phyloP scores from a whole-genome alignment of 2,888 invertebrate species.

The Morpho deidamia region DNA sequence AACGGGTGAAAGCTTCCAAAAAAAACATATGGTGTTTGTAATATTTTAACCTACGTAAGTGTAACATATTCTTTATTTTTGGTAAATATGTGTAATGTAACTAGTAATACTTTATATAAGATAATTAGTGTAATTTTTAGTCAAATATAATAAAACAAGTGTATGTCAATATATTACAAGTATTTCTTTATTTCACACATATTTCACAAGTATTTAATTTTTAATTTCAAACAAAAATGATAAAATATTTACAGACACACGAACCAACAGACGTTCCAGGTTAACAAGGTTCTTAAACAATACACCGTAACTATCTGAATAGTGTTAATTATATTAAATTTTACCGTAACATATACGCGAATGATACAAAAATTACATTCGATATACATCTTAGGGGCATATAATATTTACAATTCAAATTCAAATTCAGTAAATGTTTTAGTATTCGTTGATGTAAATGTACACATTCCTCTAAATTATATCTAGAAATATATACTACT shows the following conservation, averaged over 20 bases:
- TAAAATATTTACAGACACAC: conserved; percentile 72
- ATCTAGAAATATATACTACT: conserved; percentile 5
- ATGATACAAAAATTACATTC: conserved; percentile 14
- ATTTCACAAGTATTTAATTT: conserved; percentile 66
- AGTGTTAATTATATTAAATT: conserved; percentile 24
- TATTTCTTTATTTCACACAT: conserved; percentile 73
- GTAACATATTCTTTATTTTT: too few species aligned
- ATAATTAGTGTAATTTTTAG: too few species aligned
- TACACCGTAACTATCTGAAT: conserved; percentile 19
- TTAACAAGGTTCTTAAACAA: conserved; percentile 61
- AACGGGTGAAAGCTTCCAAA: too few species aligned
- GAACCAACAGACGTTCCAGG: conserved; percentile 65
- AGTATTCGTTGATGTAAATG: conserved; percentile 6
- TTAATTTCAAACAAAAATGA: conserved; percentile 58
- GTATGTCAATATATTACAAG: conserved; percentile 60
- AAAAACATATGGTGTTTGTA: too few species aligned
- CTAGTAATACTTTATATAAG: too few species aligned
- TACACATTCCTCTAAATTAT: conserved; percentile 11
- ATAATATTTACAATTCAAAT: conserved; percentile 15
- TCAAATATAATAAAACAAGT: conserved; percentile 10
- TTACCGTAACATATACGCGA: conserved; percentile 13
- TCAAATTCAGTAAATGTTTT: conserved; percentile 5
- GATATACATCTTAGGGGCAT: conserved; percentile 6
- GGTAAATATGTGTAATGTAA: too few species aligned
- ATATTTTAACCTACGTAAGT: too few species aligned